Evolutionary conservation across 2,888 invertebrate species (phyloP).

Genomic region (Oligia latruncula): DNA sequence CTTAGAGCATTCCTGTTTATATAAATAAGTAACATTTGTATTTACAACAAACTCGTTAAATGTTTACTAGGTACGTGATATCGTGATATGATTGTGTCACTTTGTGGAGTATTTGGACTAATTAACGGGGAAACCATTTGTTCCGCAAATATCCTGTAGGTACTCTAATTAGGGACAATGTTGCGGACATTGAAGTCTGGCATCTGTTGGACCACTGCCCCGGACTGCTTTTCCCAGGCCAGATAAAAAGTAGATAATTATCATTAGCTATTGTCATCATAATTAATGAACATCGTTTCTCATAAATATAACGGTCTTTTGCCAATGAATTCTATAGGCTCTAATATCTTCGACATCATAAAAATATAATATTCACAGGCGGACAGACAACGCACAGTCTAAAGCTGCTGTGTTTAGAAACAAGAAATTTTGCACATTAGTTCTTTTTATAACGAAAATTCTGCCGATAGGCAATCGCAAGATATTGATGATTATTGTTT

Average conservation of each 20-base stretch:
- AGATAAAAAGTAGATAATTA: background rate
- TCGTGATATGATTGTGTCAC: slow-evolving; percentile 1
- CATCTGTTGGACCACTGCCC: background rate
- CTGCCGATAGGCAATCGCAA: background rate
- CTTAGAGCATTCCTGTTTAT: background rate
- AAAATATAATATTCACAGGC: background rate
- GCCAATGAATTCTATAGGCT: background rate
- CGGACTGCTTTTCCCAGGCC: background rate
- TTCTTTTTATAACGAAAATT: background rate
- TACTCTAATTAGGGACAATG: too few relatives aligned
- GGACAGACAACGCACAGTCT: background rate
- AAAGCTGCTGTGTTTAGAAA: background rate
- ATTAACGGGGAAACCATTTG: background rate
- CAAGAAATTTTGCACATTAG: background rate
- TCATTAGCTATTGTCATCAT: background rate
- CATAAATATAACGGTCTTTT: background rate
- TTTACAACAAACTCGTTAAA: slow-evolving; percentile 12
- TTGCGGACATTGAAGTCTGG: background rate
- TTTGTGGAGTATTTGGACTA: slow-evolving; percentile 1
- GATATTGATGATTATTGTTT: background rate
- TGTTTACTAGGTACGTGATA: slow-evolving; percentile 2
- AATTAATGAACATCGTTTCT: background rate
- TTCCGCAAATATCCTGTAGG: slow-evolving; percentile 1
- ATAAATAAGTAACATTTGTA: background rate
- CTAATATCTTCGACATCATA: background rate